A percentile compares a stretch with the other conserved stretches of the same genome.
These are phyloP conservation scores for Kryptolebias marmoratus DNA, from an alignment of 2,113 vertebrate species.

Conservation along the genomic window DNA sequence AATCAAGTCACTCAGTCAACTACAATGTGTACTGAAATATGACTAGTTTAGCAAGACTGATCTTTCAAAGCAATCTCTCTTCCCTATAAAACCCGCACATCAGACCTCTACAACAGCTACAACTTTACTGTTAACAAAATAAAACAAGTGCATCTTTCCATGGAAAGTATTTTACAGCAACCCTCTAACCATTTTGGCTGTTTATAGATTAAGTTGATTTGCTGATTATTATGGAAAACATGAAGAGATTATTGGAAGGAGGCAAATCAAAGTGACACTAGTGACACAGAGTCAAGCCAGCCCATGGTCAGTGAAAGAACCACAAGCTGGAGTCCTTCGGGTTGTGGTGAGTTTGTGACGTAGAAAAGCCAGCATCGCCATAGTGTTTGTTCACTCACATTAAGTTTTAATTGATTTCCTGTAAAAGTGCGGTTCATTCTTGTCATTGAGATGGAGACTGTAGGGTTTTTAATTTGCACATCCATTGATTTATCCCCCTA, in stretches of 20 bases:
- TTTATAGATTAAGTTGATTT: constrained; percentile 44
- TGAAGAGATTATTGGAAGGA: constrained; percentile 55
- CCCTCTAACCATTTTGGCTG: constrained; percentile 16
- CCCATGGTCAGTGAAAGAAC: constrained; percentile 53
- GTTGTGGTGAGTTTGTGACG: constrained; percentile 66
- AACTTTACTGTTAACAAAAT: constrained; percentile 6
- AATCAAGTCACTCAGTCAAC: neutral
- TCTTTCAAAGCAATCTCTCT: neutral
- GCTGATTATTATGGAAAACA: constrained; percentile 69
- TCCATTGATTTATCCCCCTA: constrained; percentile 67
- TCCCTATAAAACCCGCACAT: neutral
- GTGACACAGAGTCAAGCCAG: constrained; percentile 60
- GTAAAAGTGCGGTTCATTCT: constrained; percentile 52
- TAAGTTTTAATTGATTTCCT: constrained; percentile 75
- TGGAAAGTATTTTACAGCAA: constrained; percentile 13
- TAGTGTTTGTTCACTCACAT: constrained; percentile 51
- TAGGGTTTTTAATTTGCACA: constrained; percentile 63
- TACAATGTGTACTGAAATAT: no score
- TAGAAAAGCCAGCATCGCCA: constrained; percentile 33
- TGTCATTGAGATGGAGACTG: constrained; percentile 53
- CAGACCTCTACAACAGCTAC: neutral
- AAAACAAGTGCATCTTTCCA: constrained; percentile 29
- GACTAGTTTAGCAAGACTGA: no score
- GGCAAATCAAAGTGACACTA: constrained; percentile 64
- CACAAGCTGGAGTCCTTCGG: constrained; percentile 52